phyloP scores from a whole-genome alignment of 2,797 vertebrate species.

The Scarus forsteni region DNA sequence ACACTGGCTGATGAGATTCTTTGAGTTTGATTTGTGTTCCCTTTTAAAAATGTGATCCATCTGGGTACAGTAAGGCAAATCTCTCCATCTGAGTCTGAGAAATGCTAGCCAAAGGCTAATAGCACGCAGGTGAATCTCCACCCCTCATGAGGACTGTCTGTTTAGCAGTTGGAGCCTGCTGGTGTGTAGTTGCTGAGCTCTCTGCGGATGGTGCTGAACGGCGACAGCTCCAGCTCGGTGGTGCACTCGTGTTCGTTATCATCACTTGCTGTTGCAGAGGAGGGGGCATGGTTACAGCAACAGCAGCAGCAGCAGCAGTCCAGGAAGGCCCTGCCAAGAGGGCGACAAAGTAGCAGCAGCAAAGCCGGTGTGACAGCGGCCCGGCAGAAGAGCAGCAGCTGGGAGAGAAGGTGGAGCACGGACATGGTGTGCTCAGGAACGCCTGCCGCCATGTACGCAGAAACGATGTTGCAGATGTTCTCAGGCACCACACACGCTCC shows the following conservation, averaged over 20 bases:
- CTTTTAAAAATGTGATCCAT: conserved; percentile 48
- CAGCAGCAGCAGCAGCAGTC: conserved; percentile 97
- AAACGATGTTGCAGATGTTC: conserved; percentile 98
- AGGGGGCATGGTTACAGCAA: conserved; percentile 82
- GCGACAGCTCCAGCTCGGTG: conserved; percentile 96
- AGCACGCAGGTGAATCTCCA: conserved; percentile 27
- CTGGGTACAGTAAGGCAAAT: conserved; percentile 58
- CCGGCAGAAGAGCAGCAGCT: conserved; percentile 96
- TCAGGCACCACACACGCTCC: conserved; percentile 97
- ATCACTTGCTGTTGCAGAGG: conserved; percentile 93
- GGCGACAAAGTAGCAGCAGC: conserved; percentile 95
- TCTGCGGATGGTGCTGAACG: conserved; percentile 96
- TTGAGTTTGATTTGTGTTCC: conserved; percentile 50
- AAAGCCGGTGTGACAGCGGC: conserved; percentile 95
- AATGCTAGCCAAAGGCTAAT: conserved; percentile 41
- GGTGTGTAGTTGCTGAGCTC: conserved; percentile 97
- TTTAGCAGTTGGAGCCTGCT: conserved; percentile 93
- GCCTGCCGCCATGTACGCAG: conserved; percentile 94
- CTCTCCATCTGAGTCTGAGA: conserved; percentile 50
- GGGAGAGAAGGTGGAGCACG: conserved; percentile 94
- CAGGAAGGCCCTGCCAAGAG: conserved; percentile 94
- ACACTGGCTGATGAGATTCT: conserved; percentile 47
- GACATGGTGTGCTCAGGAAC: conserved; percentile 94
- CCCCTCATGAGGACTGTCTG: conserved; percentile 36
- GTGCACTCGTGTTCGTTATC: conserved; percentile 98